Percentiles rank a stretch among this genome's conserved stretches.
phyloP scores from a whole-genome alignment of 2,888 invertebrate genomes.

The Pseudococcus viburni region DNA sequence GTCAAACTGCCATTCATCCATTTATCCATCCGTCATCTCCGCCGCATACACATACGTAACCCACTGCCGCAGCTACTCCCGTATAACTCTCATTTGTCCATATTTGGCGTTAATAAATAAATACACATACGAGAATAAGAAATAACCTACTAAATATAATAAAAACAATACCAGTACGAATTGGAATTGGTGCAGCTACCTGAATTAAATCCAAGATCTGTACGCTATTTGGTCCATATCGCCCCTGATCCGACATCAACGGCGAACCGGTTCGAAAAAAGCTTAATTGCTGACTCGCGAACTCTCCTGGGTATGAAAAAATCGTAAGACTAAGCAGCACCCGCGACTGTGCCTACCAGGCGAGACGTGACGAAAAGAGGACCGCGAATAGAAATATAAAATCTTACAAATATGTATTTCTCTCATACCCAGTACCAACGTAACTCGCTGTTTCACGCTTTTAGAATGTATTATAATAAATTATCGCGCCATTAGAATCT shows the following conservation, averaged over 20 bases:
- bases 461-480: constrained; percentile 59
- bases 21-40: constrained; percentile 61
- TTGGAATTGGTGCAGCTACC: neutral
- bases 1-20: constrained; percentile 66
- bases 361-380: neutral
- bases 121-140: neutral
- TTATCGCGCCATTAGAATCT: constrained; percentile 35
- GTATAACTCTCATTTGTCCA: constrained; percentile 45
- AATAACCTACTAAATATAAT: neutral
- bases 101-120: constrained; percentile 54
- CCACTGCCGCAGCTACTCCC: neutral
- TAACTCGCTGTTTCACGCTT: constrained; percentile 42
- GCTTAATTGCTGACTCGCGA: neutral
- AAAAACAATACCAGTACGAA: neutral
- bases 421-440: neutral
- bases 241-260: neutral
- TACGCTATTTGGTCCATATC: neutral
- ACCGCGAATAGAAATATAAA: neutral
- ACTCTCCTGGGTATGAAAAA: neutral
- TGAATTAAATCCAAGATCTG: neutral
- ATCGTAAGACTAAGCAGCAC: neutral
- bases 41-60: neutral
- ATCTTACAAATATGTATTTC: constrained; percentile 32
- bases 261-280: constrained; percentile 20
- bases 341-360: neutral